Percentiles rank a stretch among this genome's conserved stretches.
These are phyloP conservation scores for Agelas oroides DNA, from an alignment of 37 sponge, comb jelly and placozoan genomes.

Conservation along the genomic window DNA sequence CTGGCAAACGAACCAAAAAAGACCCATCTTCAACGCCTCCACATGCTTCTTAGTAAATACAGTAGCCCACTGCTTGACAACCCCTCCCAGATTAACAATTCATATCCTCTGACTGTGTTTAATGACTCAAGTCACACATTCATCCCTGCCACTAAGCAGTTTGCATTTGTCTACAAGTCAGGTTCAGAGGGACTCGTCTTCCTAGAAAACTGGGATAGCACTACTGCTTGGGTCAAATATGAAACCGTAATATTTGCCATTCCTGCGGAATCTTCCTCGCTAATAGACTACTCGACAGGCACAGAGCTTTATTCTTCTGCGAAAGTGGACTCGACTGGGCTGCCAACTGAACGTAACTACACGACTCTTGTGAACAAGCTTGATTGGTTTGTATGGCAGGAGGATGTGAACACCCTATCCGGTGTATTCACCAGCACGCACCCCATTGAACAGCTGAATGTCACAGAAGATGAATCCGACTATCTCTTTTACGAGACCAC, in stretches of 20 bases:
- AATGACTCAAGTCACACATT: neutral
- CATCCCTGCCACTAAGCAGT: constrained; percentile 24
- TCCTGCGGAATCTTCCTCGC: neutral
- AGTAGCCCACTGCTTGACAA: neutral
- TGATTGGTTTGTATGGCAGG: constrained; percentile 1
- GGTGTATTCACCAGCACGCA: neutral
- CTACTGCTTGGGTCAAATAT: neutral
- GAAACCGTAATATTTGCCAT: neutral
- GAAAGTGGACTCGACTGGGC: neutral
- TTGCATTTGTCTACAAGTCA: constrained; percentile 13
- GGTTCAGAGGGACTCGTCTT: neutral
- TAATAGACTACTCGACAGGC: neutral
- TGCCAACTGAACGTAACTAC: constrained; percentile 8
- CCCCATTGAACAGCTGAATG: constrained; percentile 47
- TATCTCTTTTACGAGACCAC: constrained; percentile 46
- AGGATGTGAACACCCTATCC: neutral
- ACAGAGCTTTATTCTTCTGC: constrained; percentile 18
- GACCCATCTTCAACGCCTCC: constrained; percentile 43
- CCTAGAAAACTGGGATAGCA: constrained; percentile 25
- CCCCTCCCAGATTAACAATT: constrained; percentile 7
- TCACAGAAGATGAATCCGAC: constrained; percentile 41
- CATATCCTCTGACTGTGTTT: neutral
- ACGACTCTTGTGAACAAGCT: neutral
- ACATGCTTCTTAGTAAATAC: constrained; percentile 20
- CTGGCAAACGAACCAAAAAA: constrained; percentile 64